A percentile compares a stretch with the other conserved stretches of the same genome.
phyloP scores from a whole-genome alignment of 2,888 invertebrate species.

The Trisateles emortualis region DNA sequence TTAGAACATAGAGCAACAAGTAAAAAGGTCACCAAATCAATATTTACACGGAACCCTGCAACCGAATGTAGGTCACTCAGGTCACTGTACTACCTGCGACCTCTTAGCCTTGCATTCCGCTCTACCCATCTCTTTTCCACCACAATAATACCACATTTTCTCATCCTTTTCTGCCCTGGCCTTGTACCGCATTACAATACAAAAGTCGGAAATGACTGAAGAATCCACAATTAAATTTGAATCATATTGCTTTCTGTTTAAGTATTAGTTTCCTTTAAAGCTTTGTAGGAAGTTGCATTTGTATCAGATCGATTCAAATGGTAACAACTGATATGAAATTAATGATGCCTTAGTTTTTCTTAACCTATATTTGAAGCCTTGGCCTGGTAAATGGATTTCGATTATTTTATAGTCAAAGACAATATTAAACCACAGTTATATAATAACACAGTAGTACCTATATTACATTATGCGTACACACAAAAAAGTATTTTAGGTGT shows the following conservation, averaged over 20 bases:
- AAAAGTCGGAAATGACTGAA: conserved; percentile 76
- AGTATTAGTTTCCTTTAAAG: conserved; percentile 49
- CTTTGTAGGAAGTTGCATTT: conserved; percentile 59
- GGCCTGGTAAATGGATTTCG: conserved; percentile 52
- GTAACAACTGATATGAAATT: conserved; percentile 71
- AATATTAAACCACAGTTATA: conserved; percentile 11
- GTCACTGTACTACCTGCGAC: conserved; percentile 83
- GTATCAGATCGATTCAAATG: conserved; percentile 66
- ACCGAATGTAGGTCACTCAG: conserved; percentile 75
- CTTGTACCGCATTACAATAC: conserved; percentile 79
- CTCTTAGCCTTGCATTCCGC: conserved; percentile 80
- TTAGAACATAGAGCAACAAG: conserved; percentile 73
- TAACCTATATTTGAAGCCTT: conserved; percentile 73
- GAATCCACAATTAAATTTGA: conserved; percentile 66
- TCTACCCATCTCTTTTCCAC: conserved; percentile 57
- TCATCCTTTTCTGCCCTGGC: conserved; percentile 66
- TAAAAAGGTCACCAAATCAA: conserved; percentile 79
- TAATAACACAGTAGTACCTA: not conserved
- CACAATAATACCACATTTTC: conserved; percentile 39
- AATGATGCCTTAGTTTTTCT: conserved; percentile 67
- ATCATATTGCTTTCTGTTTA: conserved; percentile 53
- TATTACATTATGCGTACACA: no score
- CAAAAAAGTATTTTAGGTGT: not conserved
- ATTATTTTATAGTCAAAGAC: conserved; percentile 31
- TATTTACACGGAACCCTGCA: conserved; percentile 81